Evolutionary conservation across 1,140 invertebrate genomes (phyloP), one percentile per base, ranked within the genome.

Genomic region (Aphaenogaster floridana): DNA sequence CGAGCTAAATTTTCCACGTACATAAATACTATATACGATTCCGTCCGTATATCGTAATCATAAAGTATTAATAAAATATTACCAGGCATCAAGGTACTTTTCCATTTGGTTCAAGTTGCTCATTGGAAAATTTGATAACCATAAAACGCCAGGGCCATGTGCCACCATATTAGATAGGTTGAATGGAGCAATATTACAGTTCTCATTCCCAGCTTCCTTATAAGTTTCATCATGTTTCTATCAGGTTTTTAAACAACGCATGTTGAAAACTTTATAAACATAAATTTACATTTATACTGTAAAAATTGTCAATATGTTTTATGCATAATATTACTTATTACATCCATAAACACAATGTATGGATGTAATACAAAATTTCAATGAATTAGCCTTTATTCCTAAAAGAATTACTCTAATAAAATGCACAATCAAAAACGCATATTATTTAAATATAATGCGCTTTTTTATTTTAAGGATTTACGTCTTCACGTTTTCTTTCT

Each of bases 101-200:
- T 28, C 9, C 45, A 45, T 64, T 86, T 50, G 34, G 2, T 42
- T 90, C 78, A 74, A 90, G 86, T 15, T 50, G 13, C 59, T 76
- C 48, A 48, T 85, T 59, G 42, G 57, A 76, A 85, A 68, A 61
- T 66, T 63, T 59, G 69, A 90, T 88, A 72, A n/a, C 11, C 34
- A 36, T 36, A 61, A 86, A 84, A 86, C 39, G 21, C 52, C 36
- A 42, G 78, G 72, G 85, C 89, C 88, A 90, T 89, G 74, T 89
- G 88, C 36, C 7, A 8, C 9, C 3, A 45, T 52, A 17, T 66
- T n/a, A 11, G 9, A 79, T 61, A 39, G 21, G 6, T 17, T 45
- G 13, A 74, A 34, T 61, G 52, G 11, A 63, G 1, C 39, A 48
- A 28, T 59, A 59, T 61, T 34, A 84, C 42, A 21, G 42, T 61